Evolutionary conservation across 2,888 invertebrate species (phyloP).

Genomic region (Trileptium ribeirensis): DNA sequence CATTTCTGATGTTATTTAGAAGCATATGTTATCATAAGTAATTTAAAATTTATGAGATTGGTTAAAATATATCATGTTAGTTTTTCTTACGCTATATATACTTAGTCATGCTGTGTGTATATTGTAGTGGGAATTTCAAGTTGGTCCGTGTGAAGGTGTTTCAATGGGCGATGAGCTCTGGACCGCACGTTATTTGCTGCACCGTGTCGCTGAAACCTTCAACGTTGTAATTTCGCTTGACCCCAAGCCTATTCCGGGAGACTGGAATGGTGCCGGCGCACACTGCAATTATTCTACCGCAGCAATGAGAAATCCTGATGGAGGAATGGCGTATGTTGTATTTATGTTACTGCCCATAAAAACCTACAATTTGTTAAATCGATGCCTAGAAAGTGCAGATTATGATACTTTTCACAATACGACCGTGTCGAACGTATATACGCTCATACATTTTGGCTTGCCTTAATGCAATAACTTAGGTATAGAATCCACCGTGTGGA

Average conservation of each 20-base stretch:
- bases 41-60: background rate
- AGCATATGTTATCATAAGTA: too few relatives aligned
- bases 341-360: too few relatives aligned
- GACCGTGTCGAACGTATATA: too few relatives aligned
- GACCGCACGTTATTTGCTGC: conserved; percentile 52
- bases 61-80: background rate
- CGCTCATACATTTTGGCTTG: too few relatives aligned
- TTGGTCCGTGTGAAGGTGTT: conserved; percentile 67
- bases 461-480: too few relatives aligned
- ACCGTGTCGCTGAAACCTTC: conserved; percentile 54
- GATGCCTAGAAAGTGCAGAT: too few relatives aligned
- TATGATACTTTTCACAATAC: too few relatives aligned
- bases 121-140: conserved; percentile 73
- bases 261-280: conserved; percentile 93
- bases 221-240: conserved; percentile 53
- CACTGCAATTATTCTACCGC: conserved; percentile 93
- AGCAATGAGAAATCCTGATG: conserved; percentile 72
- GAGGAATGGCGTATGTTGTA: too few relatives aligned
- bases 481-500: too few relatives aligned
- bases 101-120: conserved; percentile 48
- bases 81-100: too few relatives aligned
- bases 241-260: conserved; percentile 56
- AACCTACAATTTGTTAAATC: too few relatives aligned
- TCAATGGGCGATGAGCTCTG: conserved; percentile 54
- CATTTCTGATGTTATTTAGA: too few relatives aligned